phyloP scores from a whole-genome alignment of 2,113 vertebrate genomes.

The Chunga burmeisteri region DNA sequence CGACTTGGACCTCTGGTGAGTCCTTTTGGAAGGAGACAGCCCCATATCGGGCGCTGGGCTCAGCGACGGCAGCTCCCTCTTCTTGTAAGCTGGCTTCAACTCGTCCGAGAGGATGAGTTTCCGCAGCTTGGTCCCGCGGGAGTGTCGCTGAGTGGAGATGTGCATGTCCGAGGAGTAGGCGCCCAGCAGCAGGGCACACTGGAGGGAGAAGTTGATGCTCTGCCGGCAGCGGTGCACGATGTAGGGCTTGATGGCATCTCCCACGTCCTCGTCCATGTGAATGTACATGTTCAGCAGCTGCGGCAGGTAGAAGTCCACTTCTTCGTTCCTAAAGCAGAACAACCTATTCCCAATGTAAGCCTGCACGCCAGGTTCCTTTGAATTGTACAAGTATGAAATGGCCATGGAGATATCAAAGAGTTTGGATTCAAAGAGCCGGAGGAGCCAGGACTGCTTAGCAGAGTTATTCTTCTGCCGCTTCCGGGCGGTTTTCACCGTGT shows the following conservation, averaged over 20 bases:
- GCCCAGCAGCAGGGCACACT: constrained; percentile 89
- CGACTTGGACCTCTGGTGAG: constrained; percentile 96
- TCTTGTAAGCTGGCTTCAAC: constrained; percentile 83
- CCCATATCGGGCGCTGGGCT: constrained; percentile 70
- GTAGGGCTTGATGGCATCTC: constrained; percentile 95
- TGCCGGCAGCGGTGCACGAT: constrained; percentile 96
- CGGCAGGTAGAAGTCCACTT: constrained; percentile 93
- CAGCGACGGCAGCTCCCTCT: constrained; percentile 73
- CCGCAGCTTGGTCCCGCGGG: constrained; percentile 90
- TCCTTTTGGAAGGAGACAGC: constrained; percentile 92
- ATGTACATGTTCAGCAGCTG: constrained; percentile 99
- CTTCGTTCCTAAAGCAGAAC: constrained; percentile 90
- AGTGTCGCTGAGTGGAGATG: constrained; percentile 95
- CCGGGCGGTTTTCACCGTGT: constrained; percentile 75
- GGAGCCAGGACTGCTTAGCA: constrained; percentile 92
- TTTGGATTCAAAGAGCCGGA: constrained; percentile 94
- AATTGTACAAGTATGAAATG: constrained; percentile 95
- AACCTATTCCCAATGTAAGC: constrained; percentile 95
- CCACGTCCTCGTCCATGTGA: constrained; percentile 96
- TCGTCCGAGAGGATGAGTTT: constrained; percentile 93
- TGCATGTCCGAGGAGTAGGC: constrained; percentile 97
- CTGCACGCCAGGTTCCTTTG: constrained; percentile 95
- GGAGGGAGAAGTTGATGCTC: constrained; percentile 92
- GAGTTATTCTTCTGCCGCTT: constrained; percentile 86
- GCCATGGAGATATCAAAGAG: constrained; percentile 98